Base-by-base conservation (phyloP, 2,888 invertebrate species). In the Erynnis tages region DNA sequence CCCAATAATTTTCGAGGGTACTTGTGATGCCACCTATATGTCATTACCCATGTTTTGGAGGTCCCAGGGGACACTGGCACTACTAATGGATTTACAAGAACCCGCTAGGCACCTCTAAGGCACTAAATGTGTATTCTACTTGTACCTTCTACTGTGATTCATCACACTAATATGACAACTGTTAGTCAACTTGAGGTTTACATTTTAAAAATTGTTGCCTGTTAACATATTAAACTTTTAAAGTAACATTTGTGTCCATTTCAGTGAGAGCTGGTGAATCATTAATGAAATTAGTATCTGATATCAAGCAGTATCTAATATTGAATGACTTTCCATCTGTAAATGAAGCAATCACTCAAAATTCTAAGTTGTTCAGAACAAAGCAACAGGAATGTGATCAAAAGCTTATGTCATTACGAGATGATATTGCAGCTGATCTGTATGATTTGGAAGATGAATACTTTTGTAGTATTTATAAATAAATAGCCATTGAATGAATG, bases 291-390 rank as follows among this genome's bases (percentile, higher is more conserved):
- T 90, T 99, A 19, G 98, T 98, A 0, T 97, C 98, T 0, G 98
- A 99, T 76, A 96, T 99, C 57, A 99, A 99, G 73, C 98, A 99
- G 75, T 99, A 98, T 80, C 90, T 99, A 35, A 98, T 99, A 67
- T 91, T 99, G 13, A 99, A 99, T 79, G 99, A 99, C 83, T 99
- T 99, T 76, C 98, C 98, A 35, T 98, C 98, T 1, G 97, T 99
- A 0, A 99, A 99, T 79, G 98, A 98, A 73, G 97, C 98, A 0
- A 98, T 99, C 58, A 94, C 96, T n/a, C 95, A 96, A 63, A 98
- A 97, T 75, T 96, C 96, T 0, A 95, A 96, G 74, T 81, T 97
- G 7, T 97, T 96, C 73, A 93, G 97, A 52, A 94, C 95, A 0
- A 96, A 96, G 71, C 97, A 98, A 87, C 93, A 94, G 38, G 97